phyloP scores from a whole-genome alignment of 2,113 vertebrate species.

The mouse (Mus musculus) region GRCm39 chr16:32729501-32730000 shows the following conservation, averaged over 20 bases:
- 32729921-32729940: slow-evolving; percentile 2
- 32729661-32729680: neutral
- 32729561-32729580: neutral
- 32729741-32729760: neutral
- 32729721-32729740: neutral
- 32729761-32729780: neutral
- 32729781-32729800: neutral
- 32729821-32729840: neutral
- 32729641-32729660: neutral
- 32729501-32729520: too few relatives aligned
- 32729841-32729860: neutral
- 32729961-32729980: neutral
- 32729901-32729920: neutral
- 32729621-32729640: neutral
- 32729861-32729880: neutral
- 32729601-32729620: neutral
- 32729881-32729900: neutral
- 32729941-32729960: neutral
- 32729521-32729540: too few relatives aligned
- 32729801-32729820: neutral
- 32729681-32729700: neutral
- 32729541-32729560: neutral
- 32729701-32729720: neutral
- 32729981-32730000: slow-evolving; percentile 47
- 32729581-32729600: neutral